phyloP scores from a whole-genome alignment of 1,140 invertebrate species.

The Wasmannia auropunctata region DNA sequence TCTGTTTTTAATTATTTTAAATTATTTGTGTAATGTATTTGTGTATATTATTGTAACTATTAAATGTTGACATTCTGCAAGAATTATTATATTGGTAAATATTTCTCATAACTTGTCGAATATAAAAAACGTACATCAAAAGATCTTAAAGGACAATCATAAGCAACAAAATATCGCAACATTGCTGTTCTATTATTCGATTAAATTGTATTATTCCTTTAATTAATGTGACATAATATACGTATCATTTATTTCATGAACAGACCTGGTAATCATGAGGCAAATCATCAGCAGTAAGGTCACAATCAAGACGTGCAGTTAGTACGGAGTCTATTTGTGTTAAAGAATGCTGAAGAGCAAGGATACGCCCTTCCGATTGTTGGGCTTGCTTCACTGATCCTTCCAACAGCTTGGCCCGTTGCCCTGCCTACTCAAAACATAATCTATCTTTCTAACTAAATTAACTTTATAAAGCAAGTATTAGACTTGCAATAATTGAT shows the following conservation, averaged over 20 bases:
- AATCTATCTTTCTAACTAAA: constrained; percentile 64
- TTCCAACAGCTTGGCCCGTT: constrained; percentile 90
- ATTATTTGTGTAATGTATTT: not conserved
- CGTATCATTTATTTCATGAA: constrained; percentile 54
- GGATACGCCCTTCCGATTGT: constrained; percentile 91
- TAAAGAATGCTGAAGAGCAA: constrained; percentile 92
- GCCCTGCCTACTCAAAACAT: constrained; percentile 87
- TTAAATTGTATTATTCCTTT: not conserved
- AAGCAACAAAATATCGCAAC: constrained; percentile 3
- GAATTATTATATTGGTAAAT: not conserved
- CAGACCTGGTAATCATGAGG: constrained; percentile 92
- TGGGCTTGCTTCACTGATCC: constrained; percentile 92
- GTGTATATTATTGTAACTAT: not conserved
- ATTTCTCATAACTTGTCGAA: not conserved
- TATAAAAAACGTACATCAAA: not conserved
- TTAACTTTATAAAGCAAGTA: constrained; percentile 33
- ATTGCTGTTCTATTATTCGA: not conserved
- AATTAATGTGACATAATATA: constrained; percentile 8
- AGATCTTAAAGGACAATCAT: not conserved
- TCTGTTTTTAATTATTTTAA: not conserved
- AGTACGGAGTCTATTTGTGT: constrained; percentile 89
- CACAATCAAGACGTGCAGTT: constrained; percentile 91
- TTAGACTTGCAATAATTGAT: constrained; percentile 6
- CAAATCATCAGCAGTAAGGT: constrained; percentile 92
- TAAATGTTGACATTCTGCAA: not conserved